A percentile compares a stretch with the other conserved stretches of the same genome.
These are phyloP conservation scores for Scaptomyza parva DNA, from an alignment of 2,888 invertebrate species.

Conservation along the genomic window DNA sequence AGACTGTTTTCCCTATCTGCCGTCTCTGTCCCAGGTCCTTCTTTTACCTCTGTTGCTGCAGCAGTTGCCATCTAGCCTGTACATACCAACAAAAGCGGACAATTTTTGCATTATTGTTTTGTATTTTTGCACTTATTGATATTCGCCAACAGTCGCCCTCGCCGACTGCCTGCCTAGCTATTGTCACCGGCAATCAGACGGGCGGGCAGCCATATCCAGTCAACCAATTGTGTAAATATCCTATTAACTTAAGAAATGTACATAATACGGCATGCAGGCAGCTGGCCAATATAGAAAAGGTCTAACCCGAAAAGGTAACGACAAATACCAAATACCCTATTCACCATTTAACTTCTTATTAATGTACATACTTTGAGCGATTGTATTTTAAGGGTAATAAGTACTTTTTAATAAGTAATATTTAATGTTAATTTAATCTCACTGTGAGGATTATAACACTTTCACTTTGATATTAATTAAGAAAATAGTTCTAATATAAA, in stretches of 20 bases:
- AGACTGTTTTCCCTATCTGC: conserved; percentile 47
- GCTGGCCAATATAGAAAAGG: conserved; percentile 32
- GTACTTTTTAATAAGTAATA: no score
- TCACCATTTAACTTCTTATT: background rate
- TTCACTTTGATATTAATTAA: no score
- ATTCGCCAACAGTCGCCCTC: conserved; percentile 49
- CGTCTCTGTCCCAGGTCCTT: conserved; percentile 35
- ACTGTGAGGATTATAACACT: no score
- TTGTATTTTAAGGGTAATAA: background rate
- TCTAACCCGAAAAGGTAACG: conserved; percentile 14
- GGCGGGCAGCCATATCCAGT: background rate
- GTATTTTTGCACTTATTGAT: conserved; percentile 65
- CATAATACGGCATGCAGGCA: conserved; percentile 34
- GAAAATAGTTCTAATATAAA: no score
- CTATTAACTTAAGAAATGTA: conserved; percentile 56
- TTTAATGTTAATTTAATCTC: background rate
- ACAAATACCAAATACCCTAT: conserved; percentile 3
- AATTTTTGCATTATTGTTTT: conserved; percentile 35
- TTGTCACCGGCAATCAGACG: conserved; percentile 42
- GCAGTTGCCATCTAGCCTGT: conserved; percentile 53
- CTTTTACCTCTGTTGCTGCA: conserved; percentile 8
- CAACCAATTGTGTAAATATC: conserved; percentile 68
- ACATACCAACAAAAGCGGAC: conserved; percentile 66
- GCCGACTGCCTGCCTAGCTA: conserved; percentile 34
- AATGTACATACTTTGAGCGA: background rate